A percentile compares a stretch with the other conserved stretches of the same genome.
Evolutionary conservation across 2,888 invertebrate genomes (phyloP).

Genomic region (Lamellibrachia columna): DNA sequence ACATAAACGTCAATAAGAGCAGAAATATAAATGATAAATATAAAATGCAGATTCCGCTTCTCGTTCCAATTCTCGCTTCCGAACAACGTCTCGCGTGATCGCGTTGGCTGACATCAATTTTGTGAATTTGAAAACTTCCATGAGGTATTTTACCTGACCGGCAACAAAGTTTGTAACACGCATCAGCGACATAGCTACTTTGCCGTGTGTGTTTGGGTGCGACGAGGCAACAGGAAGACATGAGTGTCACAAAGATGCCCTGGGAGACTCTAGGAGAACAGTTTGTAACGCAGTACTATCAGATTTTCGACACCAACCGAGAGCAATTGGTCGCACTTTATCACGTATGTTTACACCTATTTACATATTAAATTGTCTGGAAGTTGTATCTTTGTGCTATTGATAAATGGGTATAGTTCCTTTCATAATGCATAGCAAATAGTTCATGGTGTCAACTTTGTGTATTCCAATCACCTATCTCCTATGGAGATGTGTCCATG

Average conservation of each 20-base stretch:
- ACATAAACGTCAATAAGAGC: not conserved
- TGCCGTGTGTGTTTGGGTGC: constrained; percentile 12
- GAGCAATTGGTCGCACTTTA: constrained; percentile 37
- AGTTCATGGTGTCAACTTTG: not conserved
- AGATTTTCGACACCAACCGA: constrained; percentile 38
- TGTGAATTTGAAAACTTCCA: constrained; percentile 16
- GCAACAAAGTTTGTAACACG: not conserved
- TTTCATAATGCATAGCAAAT: not conserved
- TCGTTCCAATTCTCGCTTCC: not conserved
- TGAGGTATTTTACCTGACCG: constrained; percentile 16
- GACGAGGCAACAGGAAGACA: constrained; percentile 11
- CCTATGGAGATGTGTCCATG: no score
- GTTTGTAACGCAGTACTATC: constrained; percentile 41
- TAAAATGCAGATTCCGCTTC: not conserved
- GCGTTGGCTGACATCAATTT: constrained; percentile 1
- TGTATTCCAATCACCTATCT: no score
- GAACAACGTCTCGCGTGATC: constrained; percentile 6
- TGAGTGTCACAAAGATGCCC: constrained; percentile 31
- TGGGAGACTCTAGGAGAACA: constrained; percentile 40
- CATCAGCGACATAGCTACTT: not conserved
- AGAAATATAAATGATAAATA: not conserved
- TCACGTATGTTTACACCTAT: constrained; percentile 33
- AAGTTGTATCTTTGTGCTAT: not conserved
- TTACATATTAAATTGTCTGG: not conserved
- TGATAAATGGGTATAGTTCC: not conserved